Conservation (phyloP, 2,888 invertebrate genomes). For the Bedellia somnulentella region DNA sequence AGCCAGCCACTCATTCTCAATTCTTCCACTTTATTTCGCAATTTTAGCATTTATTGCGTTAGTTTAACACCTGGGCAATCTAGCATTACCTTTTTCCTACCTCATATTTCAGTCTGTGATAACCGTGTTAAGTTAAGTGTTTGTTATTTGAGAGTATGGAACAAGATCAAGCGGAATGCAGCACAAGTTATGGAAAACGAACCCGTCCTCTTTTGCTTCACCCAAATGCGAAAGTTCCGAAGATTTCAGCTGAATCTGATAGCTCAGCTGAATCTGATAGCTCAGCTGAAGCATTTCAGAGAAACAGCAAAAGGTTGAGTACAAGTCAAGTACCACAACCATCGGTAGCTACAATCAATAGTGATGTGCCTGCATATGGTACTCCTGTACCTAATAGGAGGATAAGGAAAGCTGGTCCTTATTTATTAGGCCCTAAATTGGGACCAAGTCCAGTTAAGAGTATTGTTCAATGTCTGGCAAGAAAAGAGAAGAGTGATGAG, state of each 20-base stretch:
- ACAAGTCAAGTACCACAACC: constrained; percentile 23
- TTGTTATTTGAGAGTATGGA: constrained; percentile 36
- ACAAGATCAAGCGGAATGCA: constrained; percentile 39
- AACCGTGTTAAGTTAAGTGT: no score
- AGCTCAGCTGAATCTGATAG: constrained; percentile 30
- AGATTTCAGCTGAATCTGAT: constrained; percentile 30
- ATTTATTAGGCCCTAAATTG: constrained; percentile 68
- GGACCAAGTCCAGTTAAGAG: constrained; percentile 76
- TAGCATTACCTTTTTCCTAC: no score
- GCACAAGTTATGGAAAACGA: constrained; percentile 43
- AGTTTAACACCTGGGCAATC: no score
- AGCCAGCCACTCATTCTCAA: no score
- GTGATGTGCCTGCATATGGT: constrained; percentile 48
- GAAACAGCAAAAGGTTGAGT: constrained; percentile 31
- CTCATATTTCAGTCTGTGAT: no score
- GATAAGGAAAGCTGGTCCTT: constrained; percentile 67
- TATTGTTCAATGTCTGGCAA: constrained; percentile 74
- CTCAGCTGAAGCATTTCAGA: constrained; percentile 23
- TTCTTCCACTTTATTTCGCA: no score
- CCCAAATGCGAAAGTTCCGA: constrained; percentile 40
- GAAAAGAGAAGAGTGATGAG: constrained; percentile 69
- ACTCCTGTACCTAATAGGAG: constrained; percentile 54
- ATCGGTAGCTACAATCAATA: constrained; percentile 26
- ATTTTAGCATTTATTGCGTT: no score
- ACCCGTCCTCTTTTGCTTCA: constrained; percentile 45